Conservation (phyloP, 2,888 invertebrate genomes). For the Phyllotreta striolata region DNA sequence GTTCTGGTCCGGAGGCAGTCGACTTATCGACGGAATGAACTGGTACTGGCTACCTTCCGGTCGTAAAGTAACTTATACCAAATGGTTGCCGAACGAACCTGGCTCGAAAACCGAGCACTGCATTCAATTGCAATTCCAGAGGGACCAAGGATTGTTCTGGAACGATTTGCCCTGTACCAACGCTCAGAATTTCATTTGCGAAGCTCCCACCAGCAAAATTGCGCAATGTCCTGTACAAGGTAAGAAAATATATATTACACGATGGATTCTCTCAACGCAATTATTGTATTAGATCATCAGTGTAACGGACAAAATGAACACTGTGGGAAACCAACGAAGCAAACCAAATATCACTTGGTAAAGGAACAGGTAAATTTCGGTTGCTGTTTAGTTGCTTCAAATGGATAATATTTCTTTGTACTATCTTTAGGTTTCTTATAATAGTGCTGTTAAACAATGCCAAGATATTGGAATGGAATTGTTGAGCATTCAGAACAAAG, state of each 20-base stretch:
- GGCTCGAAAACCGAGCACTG: constrained; percentile 15
- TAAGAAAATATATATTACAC: background rate
- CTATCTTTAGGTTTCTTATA: constrained; percentile 9
- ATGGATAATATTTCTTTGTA: background rate
- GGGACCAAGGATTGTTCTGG: constrained; percentile 22
- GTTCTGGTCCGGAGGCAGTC: constrained; percentile 28
- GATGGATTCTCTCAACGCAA: no score
- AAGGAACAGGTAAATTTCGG: background rate
- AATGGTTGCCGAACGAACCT: constrained; percentile 28
- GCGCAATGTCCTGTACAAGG: background rate
- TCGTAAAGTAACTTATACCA: constrained; percentile 26
- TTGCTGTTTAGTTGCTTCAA: no score
- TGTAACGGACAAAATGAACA: no score
- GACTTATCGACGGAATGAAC: constrained; percentile 25
- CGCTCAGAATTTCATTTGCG: constrained; percentile 16
- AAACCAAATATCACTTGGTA: no score
- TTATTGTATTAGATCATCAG: no score
- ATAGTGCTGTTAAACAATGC: constrained; percentile 15
- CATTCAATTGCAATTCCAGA: constrained; percentile 18
- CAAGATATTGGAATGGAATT: constrained; percentile 11
- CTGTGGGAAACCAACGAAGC: no score
- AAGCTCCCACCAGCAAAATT: constrained; percentile 14
- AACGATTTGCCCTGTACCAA: constrained; percentile 7
- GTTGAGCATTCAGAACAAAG: constrained; percentile 24
- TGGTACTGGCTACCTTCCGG: constrained; percentile 30